A percentile compares a stretch with the other conserved stretches of the same genome.
Evolutionary conservation across 1,140 invertebrate genomes (phyloP).

Genomic region (Drosophila kohkoa): DNA sequence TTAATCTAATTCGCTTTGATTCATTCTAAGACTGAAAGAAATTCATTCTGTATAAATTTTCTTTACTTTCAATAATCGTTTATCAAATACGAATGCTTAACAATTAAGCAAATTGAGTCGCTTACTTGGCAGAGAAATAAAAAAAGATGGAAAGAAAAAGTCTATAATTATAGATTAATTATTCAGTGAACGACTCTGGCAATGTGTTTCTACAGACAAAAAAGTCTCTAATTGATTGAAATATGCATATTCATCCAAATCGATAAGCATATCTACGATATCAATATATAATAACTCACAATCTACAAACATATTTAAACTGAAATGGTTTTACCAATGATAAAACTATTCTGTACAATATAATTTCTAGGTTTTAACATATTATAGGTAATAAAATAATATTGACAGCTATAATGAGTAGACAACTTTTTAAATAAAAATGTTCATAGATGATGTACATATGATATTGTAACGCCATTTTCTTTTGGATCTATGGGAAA

Average conservation of each 20-base stretch:
- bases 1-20: too few relatives aligned
- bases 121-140: neutral
- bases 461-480: too few relatives aligned
- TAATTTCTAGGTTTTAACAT: too few relatives aligned
- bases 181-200: slow-evolving; percentile 7
- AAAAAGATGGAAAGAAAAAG: neutral
- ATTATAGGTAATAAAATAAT: too few relatives aligned
- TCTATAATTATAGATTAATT: slow-evolving; percentile 7
- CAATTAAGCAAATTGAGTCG: neutral
- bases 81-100: neutral
- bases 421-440: too few relatives aligned
- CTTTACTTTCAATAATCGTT: neutral
- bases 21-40: neutral
- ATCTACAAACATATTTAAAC: neutral
- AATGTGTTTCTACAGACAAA: neutral
- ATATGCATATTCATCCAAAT: slow-evolving; percentile 1
- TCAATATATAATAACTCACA: neutral
- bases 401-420: too few relatives aligned
- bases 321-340: neutral
- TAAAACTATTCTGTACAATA: too few relatives aligned
- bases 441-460: too few relatives aligned
- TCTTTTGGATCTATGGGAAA: too few relatives aligned
- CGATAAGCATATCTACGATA: neutral
- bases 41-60: neutral
- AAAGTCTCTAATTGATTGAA: neutral